phyloP scores from a whole-genome alignment of 1,140 invertebrate species.

The Trachymyrmex cornetzi region DNA sequence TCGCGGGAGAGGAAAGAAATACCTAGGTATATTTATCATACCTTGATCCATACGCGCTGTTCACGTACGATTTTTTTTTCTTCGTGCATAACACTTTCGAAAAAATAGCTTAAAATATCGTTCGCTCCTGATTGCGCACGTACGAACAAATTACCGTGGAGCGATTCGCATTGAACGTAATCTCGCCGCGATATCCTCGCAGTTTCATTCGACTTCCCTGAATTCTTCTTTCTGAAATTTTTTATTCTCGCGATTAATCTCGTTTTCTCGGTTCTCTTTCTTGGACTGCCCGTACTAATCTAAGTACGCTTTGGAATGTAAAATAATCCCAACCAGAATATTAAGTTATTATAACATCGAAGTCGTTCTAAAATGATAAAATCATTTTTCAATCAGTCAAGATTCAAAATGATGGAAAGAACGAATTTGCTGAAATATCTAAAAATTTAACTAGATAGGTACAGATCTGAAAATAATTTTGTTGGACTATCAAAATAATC shows the following conservation, averaged over 20 bases:
- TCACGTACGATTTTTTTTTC: not conserved
- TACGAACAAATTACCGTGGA: slow-evolving; percentile 20
- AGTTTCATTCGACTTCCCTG: not conserved
- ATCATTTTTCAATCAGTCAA: too few relatives aligned
- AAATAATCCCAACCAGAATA: not conserved
- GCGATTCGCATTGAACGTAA: too few relatives aligned
- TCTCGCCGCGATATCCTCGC: not conserved
- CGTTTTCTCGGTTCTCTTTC: not conserved
- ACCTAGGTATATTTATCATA: not conserved
- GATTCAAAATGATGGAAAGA: too few relatives aligned
- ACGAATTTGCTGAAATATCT: too few relatives aligned
- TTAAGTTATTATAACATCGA: too few relatives aligned
- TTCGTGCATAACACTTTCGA: not conserved
- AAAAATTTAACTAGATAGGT: too few relatives aligned
- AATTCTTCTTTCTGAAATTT: not conserved
- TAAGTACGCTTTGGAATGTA: not conserved
- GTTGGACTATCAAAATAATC: too few relatives aligned
- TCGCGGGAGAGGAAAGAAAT: not conserved
- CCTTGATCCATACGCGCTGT: not conserved
- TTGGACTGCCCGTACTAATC: not conserved
- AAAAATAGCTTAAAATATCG: slow-evolving; percentile 11
- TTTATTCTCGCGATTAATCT: not conserved
- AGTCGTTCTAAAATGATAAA: too few relatives aligned
- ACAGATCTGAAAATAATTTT: too few relatives aligned
- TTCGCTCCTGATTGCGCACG: slow-evolving; percentile 11